Evolutionary conservation across 2,888 invertebrate species (phyloP).

Genomic region (Morinoia aosen): DNA sequence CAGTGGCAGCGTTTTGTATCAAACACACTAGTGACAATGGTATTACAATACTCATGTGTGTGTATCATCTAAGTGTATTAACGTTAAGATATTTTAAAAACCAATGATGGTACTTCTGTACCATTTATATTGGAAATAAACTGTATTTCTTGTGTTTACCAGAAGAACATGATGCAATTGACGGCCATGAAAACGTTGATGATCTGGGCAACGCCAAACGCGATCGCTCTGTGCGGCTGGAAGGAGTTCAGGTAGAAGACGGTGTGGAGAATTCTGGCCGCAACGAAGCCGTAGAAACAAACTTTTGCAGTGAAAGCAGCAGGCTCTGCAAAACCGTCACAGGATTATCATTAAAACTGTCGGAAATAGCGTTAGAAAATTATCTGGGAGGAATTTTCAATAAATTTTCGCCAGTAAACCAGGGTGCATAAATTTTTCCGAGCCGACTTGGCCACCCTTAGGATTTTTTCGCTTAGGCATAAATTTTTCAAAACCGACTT

Average conservation of each 20-base stretch:
- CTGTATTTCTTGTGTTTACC: background rate
- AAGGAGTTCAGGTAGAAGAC: slow-evolving; percentile 78
- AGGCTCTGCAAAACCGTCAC: slow-evolving; percentile 76
- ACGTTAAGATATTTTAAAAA: too few relatives aligned
- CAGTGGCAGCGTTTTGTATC: background rate
- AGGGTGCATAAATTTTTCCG: too few relatives aligned
- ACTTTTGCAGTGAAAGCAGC: slow-evolving; percentile 73
- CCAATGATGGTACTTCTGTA: too few relatives aligned
- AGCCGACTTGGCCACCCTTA: too few relatives aligned
- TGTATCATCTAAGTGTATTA: too few relatives aligned
- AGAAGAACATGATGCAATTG: slow-evolving; percentile 59
- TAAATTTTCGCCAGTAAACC: too few relatives aligned
- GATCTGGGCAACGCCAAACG: slow-evolving; percentile 72
- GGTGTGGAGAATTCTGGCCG: slow-evolving; percentile 77
- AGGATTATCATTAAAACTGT: background rate
- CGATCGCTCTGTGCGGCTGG: slow-evolving; percentile 76
- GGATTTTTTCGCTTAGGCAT: too few relatives aligned
- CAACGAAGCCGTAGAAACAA: slow-evolving; percentile 76
- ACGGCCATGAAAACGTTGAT: slow-evolving; percentile 75
- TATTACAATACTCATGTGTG: background rate
- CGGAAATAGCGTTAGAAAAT: too few relatives aligned
- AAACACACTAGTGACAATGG: background rate
- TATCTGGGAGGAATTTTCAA: too few relatives aligned
- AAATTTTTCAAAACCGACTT: too few relatives aligned
- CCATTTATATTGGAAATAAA: too few relatives aligned